phyloP scores from a whole-genome alignment of 2,888 invertebrate genomes.

The Leptura quadrifasciata region DNA sequence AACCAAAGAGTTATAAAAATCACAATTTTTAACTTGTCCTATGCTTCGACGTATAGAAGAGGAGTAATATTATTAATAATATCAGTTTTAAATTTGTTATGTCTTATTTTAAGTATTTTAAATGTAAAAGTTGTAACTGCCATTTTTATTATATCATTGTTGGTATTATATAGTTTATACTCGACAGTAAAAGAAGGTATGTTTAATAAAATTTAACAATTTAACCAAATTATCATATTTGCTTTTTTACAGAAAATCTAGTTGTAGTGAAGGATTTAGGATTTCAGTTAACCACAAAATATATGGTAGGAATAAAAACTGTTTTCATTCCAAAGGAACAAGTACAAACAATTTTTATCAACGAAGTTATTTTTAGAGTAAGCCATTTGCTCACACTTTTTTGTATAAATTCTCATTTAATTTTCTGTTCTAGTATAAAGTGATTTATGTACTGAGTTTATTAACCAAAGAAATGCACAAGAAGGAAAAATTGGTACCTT shows the following conservation, averaged over 20 bases:
- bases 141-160: conserved; percentile 19
- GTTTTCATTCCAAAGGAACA: conserved; percentile 51
- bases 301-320: conserved; percentile 45
- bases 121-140: not conserved
- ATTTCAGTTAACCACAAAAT: conserved; percentile 49
- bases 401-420: conserved; percentile 2
- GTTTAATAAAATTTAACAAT: not conserved
- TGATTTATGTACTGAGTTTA: conserved; percentile 50
- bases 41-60: not conserved
- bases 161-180: conserved; percentile 26
- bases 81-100: conserved; percentile 12
- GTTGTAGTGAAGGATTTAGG: conserved; percentile 50
- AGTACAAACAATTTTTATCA: conserved; percentile 54
- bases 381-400: conserved; percentile 20
- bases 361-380: conserved; percentile 55
- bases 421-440: conserved; percentile 50
- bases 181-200: conserved; percentile 30
- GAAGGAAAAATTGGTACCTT: conserved; percentile 46
- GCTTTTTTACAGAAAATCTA: conserved; percentile 41
- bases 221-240: not conserved
- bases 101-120: conserved; percentile 17
- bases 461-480: conserved; percentile 37
- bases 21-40: not conserved
- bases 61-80: conserved; percentile 14
- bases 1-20: conserved; percentile 25